Evolutionary conservation across 2,113 vertebrate species (phyloP).

Genomic region (Elaphurus davidianus): DNA sequence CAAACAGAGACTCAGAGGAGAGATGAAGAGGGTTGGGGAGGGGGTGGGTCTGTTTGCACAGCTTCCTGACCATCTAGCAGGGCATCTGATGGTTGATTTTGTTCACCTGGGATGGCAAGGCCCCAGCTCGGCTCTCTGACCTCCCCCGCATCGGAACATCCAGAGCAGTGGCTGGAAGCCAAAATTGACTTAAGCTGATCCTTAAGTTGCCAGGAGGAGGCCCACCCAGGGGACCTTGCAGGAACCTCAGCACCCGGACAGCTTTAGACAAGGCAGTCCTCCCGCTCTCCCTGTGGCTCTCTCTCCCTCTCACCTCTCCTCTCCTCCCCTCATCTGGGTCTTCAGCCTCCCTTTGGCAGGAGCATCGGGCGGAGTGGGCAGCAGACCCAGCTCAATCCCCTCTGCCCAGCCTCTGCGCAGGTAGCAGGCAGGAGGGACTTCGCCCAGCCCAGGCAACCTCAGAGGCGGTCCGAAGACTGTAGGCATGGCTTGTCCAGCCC

Average conservation of each 20-base stretch:
- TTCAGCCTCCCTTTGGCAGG: neutral
- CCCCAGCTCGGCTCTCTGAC: neutral
- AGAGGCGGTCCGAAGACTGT: neutral
- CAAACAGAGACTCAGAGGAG: constrained; percentile 15
- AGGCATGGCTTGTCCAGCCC: no score
- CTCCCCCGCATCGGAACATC: neutral
- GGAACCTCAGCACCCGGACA: accelerated
- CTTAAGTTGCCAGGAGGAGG: neutral
- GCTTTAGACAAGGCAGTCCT: neutral
- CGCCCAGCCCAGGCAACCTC: neutral
- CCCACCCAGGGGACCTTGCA: neutral
- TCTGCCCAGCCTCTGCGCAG: neutral
- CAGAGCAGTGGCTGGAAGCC: neutral
- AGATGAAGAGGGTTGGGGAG: neutral
- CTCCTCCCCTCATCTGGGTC: no score
- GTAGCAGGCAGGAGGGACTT: accelerated
- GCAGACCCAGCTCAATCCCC: neutral
- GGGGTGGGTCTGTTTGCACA: neutral
- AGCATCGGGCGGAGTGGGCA: neutral
- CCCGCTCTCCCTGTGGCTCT: neutral
- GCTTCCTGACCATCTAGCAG: neutral
- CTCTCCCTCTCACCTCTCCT: neutral
- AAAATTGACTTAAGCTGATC: neutral
- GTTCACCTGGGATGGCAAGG: neutral
- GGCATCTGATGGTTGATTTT: neutral